Evolutionary conservation across 64 coral and sea anemone genomes (phyloP), one percentile per base, ranked within the genome.

Genomic region (Actinia tenebrosa): DNA sequence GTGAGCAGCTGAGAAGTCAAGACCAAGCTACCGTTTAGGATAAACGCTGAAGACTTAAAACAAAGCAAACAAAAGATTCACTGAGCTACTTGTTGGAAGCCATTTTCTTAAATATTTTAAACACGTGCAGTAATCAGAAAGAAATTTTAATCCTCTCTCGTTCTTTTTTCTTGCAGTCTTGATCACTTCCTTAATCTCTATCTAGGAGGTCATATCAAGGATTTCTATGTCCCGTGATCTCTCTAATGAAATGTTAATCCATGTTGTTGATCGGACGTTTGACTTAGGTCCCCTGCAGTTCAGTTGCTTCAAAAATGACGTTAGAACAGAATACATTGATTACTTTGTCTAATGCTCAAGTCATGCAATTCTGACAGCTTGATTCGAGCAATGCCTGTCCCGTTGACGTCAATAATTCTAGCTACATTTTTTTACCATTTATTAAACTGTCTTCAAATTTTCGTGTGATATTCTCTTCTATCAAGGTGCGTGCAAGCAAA

Each of bases 151-250:
- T 81, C 79, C 50, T 50, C 45, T 1, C 6, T 81, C 44, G 16
- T 81, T 81, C 79, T 81, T 19, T 66, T 81, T 81, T 25, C 43
- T 50, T 81, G 18, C 44, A 50, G 45, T 79, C 53, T 81, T 3
- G 50, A 50, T 25, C 79, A 81, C 44, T 81, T 81, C 79, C 79
- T 81, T 81, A 50, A 81, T 81, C 79, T 81, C 79, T 7, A 52
- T 81, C 79, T 53, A 81, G 79, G 79, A 81, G 79, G 79, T 81
- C 44, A 50, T 53, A 16, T 17, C 79, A 81, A 20, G 79, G 46
- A 81, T 81, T 20, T 16, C 44, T 45, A 45, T 81, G 22, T 81
- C 50, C 79, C 8, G 45, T 81, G 79, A 81, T 9, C 69, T 75
- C 25, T 27, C 10, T 27, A 43, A 75, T 75, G 69, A 75, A 42